Evolutionary conservation across 2,113 vertebrate species (phyloP).

Genomic region (Percina caprodes): DNA sequence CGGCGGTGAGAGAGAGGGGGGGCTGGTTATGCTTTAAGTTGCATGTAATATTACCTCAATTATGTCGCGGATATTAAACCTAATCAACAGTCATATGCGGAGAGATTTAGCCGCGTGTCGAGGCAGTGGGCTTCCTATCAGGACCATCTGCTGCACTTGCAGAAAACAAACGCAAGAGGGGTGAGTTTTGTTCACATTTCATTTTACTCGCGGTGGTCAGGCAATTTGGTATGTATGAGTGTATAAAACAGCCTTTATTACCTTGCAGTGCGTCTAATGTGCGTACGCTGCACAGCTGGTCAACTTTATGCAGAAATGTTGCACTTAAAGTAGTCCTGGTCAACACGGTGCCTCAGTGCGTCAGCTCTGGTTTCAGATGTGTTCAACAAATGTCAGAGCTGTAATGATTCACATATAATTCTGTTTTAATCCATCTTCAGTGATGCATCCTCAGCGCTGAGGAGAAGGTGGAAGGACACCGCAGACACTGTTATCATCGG

Average conservation of each 20-base stretch:
- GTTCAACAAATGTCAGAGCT: not conserved
- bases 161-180: constrained; percentile 61
- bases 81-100: constrained; percentile 50
- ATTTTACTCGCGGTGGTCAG: not conserved
- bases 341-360: not conserved
- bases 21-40: constrained; percentile 4
- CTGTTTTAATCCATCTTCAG: constrained; percentile 48
- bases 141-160: constrained; percentile 67
- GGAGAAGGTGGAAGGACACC: constrained; percentile 88
- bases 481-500: constrained; percentile 95
- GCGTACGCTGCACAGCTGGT: not conserved
- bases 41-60: not conserved
- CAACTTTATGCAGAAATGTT: not conserved
- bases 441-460: constrained; percentile 59
- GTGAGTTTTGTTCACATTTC: constrained; percentile 45
- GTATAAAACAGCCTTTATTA: not conserved
- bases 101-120: constrained; percentile 42
- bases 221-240: not conserved
- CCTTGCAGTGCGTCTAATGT: not conserved
- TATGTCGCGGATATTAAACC: constrained; percentile 75
- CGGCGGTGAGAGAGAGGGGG: not conserved
- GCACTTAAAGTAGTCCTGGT: not conserved
- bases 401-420: not conserved
- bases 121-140: constrained; percentile 20
- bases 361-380: not conserved